Evolutionary conservation across 2,888 invertebrate species (phyloP).

Genomic region (Hipparchia semele): DNA sequence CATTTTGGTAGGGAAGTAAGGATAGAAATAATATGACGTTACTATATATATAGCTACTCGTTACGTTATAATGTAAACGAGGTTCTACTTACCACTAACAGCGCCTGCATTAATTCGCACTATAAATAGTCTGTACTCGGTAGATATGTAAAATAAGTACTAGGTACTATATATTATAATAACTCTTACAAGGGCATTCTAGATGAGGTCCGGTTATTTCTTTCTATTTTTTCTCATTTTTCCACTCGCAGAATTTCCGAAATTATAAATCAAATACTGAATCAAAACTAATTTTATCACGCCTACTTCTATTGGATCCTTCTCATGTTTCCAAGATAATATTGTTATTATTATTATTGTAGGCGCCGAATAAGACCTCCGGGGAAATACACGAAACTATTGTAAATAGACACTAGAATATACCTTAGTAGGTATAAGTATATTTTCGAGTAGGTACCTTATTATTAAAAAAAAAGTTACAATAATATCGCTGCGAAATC

Average conservation of each 20-base stretch:
- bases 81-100: neutral
- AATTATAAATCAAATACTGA: neutral
- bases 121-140: neutral
- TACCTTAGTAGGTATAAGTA: no score
- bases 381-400: slow-evolving; percentile 8
- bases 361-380: neutral
- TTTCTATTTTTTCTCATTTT: no score
- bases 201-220: neutral
- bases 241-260: no score
- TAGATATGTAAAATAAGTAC: neutral
- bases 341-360: neutral
- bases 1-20: no score
- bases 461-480: no score
- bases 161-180: neutral
- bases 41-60: neutral
- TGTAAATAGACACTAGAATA: neutral
- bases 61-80: slow-evolving; percentile 2
- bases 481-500: no score
- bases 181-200: neutral
- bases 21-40: no score
- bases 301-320: neutral
- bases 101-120: slow-evolving; percentile 9
- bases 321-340: neutral
- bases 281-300: neutral
- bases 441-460: no score